Base-by-base conservation (phyloP, 2,888 invertebrate species). In the Lasioglossum marginatum region DNA sequence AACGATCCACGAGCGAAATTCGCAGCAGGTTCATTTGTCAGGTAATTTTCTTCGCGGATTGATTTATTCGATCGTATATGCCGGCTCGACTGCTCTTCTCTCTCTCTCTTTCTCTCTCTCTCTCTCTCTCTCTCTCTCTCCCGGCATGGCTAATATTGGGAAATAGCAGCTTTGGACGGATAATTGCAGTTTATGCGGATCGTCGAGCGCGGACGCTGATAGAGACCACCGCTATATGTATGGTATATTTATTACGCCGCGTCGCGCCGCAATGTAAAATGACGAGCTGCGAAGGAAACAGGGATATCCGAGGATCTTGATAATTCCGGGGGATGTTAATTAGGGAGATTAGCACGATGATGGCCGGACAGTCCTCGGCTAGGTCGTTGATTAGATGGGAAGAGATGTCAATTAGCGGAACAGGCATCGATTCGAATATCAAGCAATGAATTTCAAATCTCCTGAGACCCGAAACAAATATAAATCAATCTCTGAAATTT, bases 171-270 rank as follows among this genome's bases (percentile, higher is more conserved):
- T 68, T 68, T 8, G 4, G 68, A 23, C 19, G 68, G 23, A 12
- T 37, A 37, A 68, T 37, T 37, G 68, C 68, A 23, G 68, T 37
- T 68, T 68, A 37, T 31, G 66, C 34, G 66, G 37, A 68, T 68
- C 34, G 23, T 6, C 34, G 66, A 34, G 34, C 66, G 0, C 34
- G 34, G 4, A 23, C 23, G 8, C 10, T 23, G 68, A 68, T 68
- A 37, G 34, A 23, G 34, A 10, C 31, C 31, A 23, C 23, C 23
- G 37, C 8, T 68, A 34, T 34, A 31, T 2, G 2, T 31, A 31
- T n/a, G 31, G 2, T 31, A 37, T 68, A 66, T 34, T 37, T 68
- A 68, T 68, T 37, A 23, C 10, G 68, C 68, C 31, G 19, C 2
- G 31, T 0, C 0, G 19, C 2, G 31, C 0, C 0, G 66, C 52